Evolutionary conservation across 2,888 invertebrate species (phyloP).

Genomic region (Embidobia sp.): DNA sequence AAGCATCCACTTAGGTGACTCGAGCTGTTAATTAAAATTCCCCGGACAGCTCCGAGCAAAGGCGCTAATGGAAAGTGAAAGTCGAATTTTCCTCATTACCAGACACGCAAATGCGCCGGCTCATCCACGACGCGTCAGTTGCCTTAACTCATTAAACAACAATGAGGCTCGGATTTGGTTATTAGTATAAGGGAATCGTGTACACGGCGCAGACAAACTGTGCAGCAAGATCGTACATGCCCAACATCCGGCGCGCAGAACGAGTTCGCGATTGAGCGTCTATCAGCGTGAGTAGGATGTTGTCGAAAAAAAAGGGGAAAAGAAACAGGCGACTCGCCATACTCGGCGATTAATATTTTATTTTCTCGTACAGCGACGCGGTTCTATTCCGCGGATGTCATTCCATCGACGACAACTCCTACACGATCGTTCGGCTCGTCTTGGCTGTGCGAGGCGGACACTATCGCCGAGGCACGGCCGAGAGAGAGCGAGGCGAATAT

Average conservation of each 20-base stretch:
- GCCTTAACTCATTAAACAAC: slow-evolving; percentile 10
- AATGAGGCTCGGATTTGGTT: slow-evolving; percentile 3
- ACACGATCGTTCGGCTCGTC: slow-evolving; percentile 49
- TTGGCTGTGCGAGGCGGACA: slow-evolving; percentile 17
- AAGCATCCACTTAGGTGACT: too few species aligned
- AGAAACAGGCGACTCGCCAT: too few species aligned
- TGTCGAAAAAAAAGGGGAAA: slow-evolving; percentile 27
- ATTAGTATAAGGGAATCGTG: slow-evolving; percentile 14
- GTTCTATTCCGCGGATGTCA: slow-evolving; percentile 62
- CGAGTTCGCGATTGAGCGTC: slow-evolving; percentile 25
- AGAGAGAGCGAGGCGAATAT: slow-evolving; percentile 69
- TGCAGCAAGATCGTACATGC: slow-evolving; percentile 15
- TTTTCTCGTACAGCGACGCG: slow-evolving; percentile 47
- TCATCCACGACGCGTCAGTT: too few species aligned
- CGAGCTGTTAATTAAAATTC: too few species aligned
- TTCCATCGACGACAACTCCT: slow-evolving; percentile 64
- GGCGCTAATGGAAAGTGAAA: slow-evolving; percentile 1
- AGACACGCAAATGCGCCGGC: background rate
- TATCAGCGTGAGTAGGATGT: slow-evolving; percentile 48
- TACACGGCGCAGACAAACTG: slow-evolving; percentile 20
- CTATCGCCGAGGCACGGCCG: too few species aligned
- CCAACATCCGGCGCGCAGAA: slow-evolving; percentile 25
- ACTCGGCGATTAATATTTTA: slow-evolving; percentile 56
- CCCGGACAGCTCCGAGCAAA: too few species aligned
- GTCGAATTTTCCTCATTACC: background rate